These are phyloP conservation scores for Uria aalge DNA, from an alignment of 2,113 vertebrate species.

Conservation along the genomic window DNA sequence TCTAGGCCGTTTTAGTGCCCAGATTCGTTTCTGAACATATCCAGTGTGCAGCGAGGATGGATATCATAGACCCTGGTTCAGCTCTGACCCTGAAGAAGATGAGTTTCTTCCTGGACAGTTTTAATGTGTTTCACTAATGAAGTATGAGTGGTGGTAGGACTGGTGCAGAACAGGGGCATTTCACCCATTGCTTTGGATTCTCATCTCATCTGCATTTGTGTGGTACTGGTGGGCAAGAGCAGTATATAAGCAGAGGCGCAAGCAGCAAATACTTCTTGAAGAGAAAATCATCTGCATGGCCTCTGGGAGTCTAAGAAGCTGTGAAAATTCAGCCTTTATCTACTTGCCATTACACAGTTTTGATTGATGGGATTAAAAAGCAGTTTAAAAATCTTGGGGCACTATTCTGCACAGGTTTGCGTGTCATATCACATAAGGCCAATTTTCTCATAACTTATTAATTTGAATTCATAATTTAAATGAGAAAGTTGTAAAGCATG, in stretches of 20 bases:
- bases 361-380: slow-evolving; percentile 14
- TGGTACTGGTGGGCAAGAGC: not conserved
- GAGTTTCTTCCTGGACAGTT: not conserved
- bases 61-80: not conserved
- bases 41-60: not conserved
- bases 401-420: slow-evolving; percentile 6
- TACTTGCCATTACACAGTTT: not conserved
- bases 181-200: not conserved
- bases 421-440: not conserved
- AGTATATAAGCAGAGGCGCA: not conserved
- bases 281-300: not conserved
- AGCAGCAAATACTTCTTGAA: not conserved
- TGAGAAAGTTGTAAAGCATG: slow-evolving; percentile 1
- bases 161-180: not conserved
- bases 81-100: not conserved
- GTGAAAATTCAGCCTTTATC: not conserved
- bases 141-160: not conserved
- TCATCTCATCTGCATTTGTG: not conserved
- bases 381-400: not conserved
- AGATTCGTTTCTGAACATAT: not conserved
- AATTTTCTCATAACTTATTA: slow-evolving; percentile 51
- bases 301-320: not conserved
- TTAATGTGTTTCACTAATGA: not conserved
- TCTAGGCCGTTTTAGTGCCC: not conserved
- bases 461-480: slow-evolving; percentile 57